Evolutionary conservation across 2,888 invertebrate genomes (phyloP), one percentile per base, ranked within the genome.

Genomic region (Sinohyriopsis cumingii): DNA sequence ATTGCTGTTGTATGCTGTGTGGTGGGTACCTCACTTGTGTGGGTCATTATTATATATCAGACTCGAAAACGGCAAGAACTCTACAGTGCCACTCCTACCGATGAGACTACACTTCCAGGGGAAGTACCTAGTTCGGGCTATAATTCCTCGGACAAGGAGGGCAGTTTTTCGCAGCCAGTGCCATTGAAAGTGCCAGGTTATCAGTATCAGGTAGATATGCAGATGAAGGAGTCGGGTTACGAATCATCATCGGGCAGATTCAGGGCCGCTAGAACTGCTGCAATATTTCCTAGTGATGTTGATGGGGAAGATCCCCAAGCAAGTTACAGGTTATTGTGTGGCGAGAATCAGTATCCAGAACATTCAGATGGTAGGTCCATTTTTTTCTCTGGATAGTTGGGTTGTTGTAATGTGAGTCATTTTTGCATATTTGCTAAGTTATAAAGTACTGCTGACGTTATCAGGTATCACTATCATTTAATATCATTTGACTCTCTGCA

Each of bases 1-100:
- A 95, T 97, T 81, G 95, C 95, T 5, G 94, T 96, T 0, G 95
- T 96, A 59, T 95, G 95, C 89, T 95, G 96, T 91, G 95, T 96
- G 67, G 95, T 97, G 22, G 94, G 94, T n/a, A 97, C 96, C 12
- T 96, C 96, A 1, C 92, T 95, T 22, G 93, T 96, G 67, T 97
- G 97, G 96, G 95, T 96, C 64, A 94, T 96, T 68, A 95, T 96
- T 76, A 96, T 96, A 84, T 96, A 95, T 89, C 94, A 95, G 87
- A 95, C 95, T 6, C 92, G 95, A 75, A 93, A 94, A 90, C 82
- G 87, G 24, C 83, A 86, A 63, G 88, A 87, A 71, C 80, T 87
- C 65, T 88, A 88, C 80, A 87, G 86, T 71, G 84, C 88, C 28
- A 87, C 88, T 0, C 87, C 87, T 1, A 88, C 88, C 22, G 87